These are phyloP conservation scores for Oostethus manadensis DNA, from an alignment of 2,113 vertebrate species.

Conservation along the genomic window DNA sequence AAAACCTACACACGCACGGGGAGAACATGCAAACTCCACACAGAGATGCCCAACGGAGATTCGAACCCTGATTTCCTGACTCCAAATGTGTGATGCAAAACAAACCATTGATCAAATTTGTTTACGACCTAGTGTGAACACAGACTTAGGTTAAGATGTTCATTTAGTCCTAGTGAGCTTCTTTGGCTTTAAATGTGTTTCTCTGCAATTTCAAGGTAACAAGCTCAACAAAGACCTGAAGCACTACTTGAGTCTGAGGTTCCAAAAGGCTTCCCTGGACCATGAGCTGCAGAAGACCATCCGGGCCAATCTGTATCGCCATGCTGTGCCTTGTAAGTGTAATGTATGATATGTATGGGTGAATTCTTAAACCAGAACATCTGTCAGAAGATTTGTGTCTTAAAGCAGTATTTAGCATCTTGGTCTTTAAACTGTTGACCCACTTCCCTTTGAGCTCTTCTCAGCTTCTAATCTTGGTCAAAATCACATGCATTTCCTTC, in stretches of 20 bases:
- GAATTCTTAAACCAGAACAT: constrained; percentile 8
- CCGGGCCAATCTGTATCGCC: constrained; percentile 90
- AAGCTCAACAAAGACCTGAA: constrained; percentile 89
- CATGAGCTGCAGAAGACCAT: constrained; percentile 91
- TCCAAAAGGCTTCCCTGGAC: constrained; percentile 88
- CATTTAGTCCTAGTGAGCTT: neutral
- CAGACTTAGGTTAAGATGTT: neutral
- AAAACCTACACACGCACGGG: no score
- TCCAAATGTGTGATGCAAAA: neutral
- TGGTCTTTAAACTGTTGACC: constrained; percentile 20
- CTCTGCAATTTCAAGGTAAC: constrained; percentile 73
- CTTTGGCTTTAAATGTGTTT: constrained; percentile 18
- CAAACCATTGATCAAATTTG: neutral
- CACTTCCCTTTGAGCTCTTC: constrained; percentile 21
- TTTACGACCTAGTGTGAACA: neutral
- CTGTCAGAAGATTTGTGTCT: constrained; percentile 7
- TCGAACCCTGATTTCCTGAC: no score
- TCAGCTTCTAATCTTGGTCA: constrained; percentile 11
- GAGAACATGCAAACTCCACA: no score
- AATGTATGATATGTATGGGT: neutral
- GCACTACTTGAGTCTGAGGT: constrained; percentile 87
- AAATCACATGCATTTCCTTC: constrained; percentile 1
- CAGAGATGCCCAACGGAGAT: no score
- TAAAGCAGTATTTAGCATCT: constrained; percentile 5
- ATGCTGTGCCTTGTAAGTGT: constrained; percentile 95